A percentile compares a stretch with the other conserved stretches of the same genome.
Conservation (phyloP, 2,797 vertebrate genomes). For the Siniperca undulata region DNA sequence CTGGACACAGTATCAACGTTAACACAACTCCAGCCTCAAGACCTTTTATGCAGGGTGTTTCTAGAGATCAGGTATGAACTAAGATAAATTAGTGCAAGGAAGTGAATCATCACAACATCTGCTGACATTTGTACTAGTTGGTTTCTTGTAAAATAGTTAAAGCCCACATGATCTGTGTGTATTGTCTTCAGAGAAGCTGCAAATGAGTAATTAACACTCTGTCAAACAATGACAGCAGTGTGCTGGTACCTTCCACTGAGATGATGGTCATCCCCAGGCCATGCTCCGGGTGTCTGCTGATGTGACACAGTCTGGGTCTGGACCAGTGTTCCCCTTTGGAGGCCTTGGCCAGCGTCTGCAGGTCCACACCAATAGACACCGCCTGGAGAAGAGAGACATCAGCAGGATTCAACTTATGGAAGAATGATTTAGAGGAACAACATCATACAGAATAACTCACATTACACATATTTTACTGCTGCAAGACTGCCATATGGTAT, state of each 20-base stretch:
- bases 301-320: conserved; percentile 89
- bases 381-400: conserved; percentile 55
- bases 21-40: not conserved
- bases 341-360: conserved; percentile 64
- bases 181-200: not conserved
- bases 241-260: conserved; percentile 76
- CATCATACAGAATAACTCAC: not conserved
- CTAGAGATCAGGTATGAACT: not conserved
- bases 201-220: not conserved
- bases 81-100: not conserved
- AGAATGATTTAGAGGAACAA: not conserved
- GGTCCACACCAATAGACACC: conserved; percentile 70
- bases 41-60: not conserved
- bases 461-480: not conserved
- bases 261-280: conserved; percentile 89
- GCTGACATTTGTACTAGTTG: not conserved
- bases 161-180: not conserved
- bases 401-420: not conserved
- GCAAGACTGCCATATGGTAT: too few relatives aligned
- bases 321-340: conserved; percentile 77
- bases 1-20: not conserved
- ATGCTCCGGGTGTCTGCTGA: conserved; percentile 78
- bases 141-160: not conserved
- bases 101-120: not conserved
- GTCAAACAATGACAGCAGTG: not conserved